Evolutionary conservation across 2,888 invertebrate genomes (phyloP), one percentile per base, ranked within the genome.

Genomic region (Agrotis clavis): DNA sequence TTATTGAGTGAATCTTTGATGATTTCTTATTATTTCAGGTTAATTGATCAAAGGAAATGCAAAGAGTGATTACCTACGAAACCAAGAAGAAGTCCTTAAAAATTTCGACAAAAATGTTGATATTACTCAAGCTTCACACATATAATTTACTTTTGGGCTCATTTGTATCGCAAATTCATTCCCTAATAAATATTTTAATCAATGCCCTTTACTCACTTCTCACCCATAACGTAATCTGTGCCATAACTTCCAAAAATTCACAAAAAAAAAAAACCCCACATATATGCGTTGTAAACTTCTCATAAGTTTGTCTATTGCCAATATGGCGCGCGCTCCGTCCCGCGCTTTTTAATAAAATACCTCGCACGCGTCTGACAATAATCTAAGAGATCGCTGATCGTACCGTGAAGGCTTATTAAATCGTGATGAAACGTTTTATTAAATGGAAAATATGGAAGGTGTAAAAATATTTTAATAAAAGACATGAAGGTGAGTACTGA

Each of bases 321-420:
- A 85, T 81, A 84, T 84, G 71, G 71, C 86, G 80, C 74, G 59
- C 75, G 73, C 65, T 74, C 30, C 54, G 21, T 71, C 71, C 75
- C 85, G 76, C 71, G 73, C 60, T 74, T 86, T 85, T 85, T 85
- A 85, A 79, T 86, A 85, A 86, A 85, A 86, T 70, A 77, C 73
- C 77, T 71, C 51, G 59, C 74, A 75, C 71, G 54, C 41, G 60
- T 82, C 72, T 73, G 54, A 63, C 71, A 79, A 79, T 84, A 77
- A 84, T 79, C 75, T 75, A 50, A 47, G 35, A 65, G 68, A 75
- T 80, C 70, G 69, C 54, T 76, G 71, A 74, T 67, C 77, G 66
- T 56, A 69, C 72, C 57, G 53, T 65, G 59, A 59, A 60, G 47
- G 61, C 61, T 77, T 77, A 83, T 81, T 74, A 80, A 77, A 82